Evolutionary conservation across 2,113 vertebrate genomes (phyloP).

Genomic region (Otolemur garnettii): DNA sequence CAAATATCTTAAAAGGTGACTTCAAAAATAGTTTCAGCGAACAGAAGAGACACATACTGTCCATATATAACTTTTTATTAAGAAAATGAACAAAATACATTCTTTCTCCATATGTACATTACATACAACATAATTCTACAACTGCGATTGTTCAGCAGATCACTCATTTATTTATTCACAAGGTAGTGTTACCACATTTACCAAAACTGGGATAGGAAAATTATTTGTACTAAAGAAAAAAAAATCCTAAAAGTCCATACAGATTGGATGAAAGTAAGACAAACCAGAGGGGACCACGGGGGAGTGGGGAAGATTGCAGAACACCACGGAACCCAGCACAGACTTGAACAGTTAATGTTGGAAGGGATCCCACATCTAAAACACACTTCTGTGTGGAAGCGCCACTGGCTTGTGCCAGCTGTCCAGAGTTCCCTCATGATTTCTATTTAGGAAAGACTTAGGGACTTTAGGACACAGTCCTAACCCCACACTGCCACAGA

Average conservation of each 20-base stretch:
- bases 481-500: background rate
- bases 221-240: conserved; percentile 68
- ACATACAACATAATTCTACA: conserved; percentile 96
- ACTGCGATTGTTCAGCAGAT: conserved; percentile 84
- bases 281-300: background rate
- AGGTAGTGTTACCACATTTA: conserved; percentile 87
- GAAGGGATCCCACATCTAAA: background rate
- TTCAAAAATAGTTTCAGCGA: conserved; percentile 53
- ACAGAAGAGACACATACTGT: conserved; percentile 20
- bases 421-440: background rate
- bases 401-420: background rate
- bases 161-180: conserved; percentile 92
- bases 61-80: conserved; percentile 89
- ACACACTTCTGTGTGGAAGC: background rate
- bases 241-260: conserved; percentile 52
- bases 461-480: background rate
- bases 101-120: conserved; percentile 99
- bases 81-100: conserved; percentile 99
- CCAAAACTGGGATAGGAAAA: conserved; percentile 83
- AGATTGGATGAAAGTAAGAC: conserved; percentile 49
- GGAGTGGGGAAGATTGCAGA: background rate
- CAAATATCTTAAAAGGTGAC: background rate
- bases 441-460: background rate
- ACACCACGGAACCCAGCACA: background rate
- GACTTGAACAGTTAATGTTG: background rate